phyloP scores from a whole-genome alignment of 2,888 invertebrate genomes.

The Eutolmus rufibarbis region DNA sequence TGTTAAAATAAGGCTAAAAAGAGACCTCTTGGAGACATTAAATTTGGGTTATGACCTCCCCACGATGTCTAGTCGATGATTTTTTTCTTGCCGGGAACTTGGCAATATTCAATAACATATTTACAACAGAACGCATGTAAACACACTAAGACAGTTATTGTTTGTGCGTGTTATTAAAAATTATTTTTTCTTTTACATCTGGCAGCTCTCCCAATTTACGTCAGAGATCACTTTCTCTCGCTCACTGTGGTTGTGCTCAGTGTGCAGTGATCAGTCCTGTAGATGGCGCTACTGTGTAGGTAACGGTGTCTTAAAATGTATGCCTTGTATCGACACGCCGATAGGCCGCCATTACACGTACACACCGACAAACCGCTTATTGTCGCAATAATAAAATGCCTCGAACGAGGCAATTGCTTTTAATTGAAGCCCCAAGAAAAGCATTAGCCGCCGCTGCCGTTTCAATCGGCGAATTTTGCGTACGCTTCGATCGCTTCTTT shows the following conservation, averaged over 20 bases:
- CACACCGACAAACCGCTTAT: not conserved
- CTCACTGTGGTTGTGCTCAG: not conserved
- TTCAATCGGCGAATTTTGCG: not conserved
- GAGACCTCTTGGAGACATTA: too few species aligned
- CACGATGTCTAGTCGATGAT: too few species aligned
- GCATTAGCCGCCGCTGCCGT: not conserved
- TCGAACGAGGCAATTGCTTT: slow-evolving; percentile 32
- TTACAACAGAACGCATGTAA: too few species aligned
- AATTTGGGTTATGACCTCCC: too few species aligned
- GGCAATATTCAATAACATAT: too few species aligned
- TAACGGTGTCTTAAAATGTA: not conserved
- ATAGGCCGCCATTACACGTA: not conserved
- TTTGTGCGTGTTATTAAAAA: not conserved
- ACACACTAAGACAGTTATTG: too few species aligned
- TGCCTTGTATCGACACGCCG: not conserved
- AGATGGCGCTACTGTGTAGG: not conserved
- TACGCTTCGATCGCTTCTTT: not conserved
- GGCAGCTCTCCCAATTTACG: not conserved
- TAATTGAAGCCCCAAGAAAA: slow-evolving; percentile 16
- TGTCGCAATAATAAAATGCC: slow-evolving; percentile 20
- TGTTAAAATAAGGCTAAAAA: too few species aligned
- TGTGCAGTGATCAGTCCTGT: not conserved
- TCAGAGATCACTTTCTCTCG: not conserved
- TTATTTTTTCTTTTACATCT: not conserved
- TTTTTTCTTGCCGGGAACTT: too few species aligned